Base-by-base conservation (phyloP, 2,113 vertebrate species). In the Nannobrachium achirus region DNA sequence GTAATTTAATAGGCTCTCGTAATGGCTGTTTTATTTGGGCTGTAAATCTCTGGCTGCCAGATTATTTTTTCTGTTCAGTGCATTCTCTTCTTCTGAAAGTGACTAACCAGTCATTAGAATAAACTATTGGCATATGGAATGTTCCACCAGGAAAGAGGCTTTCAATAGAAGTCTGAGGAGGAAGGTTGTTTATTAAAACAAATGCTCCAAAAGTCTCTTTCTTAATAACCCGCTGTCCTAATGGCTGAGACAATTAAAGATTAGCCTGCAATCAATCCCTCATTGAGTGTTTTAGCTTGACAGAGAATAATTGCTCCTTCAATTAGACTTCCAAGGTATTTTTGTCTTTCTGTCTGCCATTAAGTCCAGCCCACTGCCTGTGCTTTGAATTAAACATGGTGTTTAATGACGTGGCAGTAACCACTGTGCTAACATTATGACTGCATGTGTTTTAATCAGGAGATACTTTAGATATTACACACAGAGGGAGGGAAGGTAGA, bases 181-280 rank as follows among this genome's bases (percentile, higher is more conserved):
- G 67, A 46, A 63, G 60, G 18, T 80, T 84, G 66, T 82, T 87
- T 85, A 88, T 88, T 75, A 63, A 86, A 89, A 87, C 74, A 80
- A 87, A 86, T 85, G 76, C 68, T 75, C 49, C 16, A 61, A 73
- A 72, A 59, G 65, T 79, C 52, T 81, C 52, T 53, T 19, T 63
- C 75, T 73, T 82, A 85, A 89, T 86, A 85, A 85, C 67, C 66
- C 56, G 40, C 59, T 15, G 13, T 62, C 66, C 66, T 87, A 89
- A 89, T 89, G 82, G 86, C 73, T 64, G 48, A 79, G 63, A 85
- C 74, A 78, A 84, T 76, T 51, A 71, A 73, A 69, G 63, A 84
- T 87, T 84, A 85, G 75, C 73, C 70, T 51, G 79, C 60, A 76
- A 84, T 92, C 85, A 88, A 81, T 88, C 75, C 72, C 53, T 44